Base-by-base conservation (phyloP, 2,797 vertebrate genomes). In the Calcarius lapponicus region DNA sequence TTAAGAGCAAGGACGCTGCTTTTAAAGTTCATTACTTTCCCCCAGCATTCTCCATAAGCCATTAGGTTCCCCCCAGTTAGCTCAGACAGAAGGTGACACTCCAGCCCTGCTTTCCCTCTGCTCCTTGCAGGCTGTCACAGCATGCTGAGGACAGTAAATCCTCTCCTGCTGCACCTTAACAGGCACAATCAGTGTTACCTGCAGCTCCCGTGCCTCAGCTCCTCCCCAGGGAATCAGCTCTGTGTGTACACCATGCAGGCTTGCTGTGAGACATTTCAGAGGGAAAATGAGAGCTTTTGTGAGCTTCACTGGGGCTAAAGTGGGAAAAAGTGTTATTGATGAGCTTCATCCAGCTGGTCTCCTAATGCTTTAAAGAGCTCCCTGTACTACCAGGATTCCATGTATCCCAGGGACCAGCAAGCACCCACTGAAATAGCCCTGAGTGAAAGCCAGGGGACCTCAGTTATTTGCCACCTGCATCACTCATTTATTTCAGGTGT, bases 151-250 rank as follows among this genome's bases (percentile, higher is more conserved):
- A 2, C 50, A 58, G 28, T 19, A 72, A 86, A 36, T 29, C 29
- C 28, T 54, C n/a, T 88, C 70, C 70, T 51, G 51, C 31, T 62
- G 67, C 2, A 3, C 12, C 0, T 32, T 40, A 80, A 29, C 43
- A 67, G 62, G 22, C 42, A 53, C 53, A 34, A 19, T 5, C 28
- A 50, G 31, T 0, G 0, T 5, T 34, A 31, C 17, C 47, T 48
- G 50, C 50, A 61, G 45, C 11, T 89, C 64, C 48, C 5, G 22
- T 43, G 14, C 7, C 81, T 64, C 70, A 31, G 42, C 71, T 67
- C 50, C 84, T 75, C 50, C 38, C 45, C 65, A 72, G 58, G 53
- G 61, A 71, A 56, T 26, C 9, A 22, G 32, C 17, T n/a, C 9
- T 7, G 7, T 29, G 61, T 9, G 13, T 21, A 20, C 42, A 61